Conservation (phyloP, 2,888 invertebrate species). For the Steromphala cineraria region DNA sequence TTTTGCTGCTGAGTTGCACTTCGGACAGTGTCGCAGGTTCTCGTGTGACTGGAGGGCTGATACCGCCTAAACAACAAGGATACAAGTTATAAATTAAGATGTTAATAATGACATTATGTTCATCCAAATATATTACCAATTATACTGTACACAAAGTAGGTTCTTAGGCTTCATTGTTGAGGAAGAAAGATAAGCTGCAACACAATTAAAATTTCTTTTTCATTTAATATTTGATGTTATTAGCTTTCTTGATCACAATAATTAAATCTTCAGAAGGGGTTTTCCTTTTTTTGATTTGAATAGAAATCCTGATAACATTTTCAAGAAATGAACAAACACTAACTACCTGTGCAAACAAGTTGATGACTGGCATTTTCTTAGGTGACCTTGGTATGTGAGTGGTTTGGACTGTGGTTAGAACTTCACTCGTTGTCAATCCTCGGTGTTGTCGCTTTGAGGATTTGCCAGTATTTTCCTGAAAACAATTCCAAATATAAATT, state of each 20-base stretch:
- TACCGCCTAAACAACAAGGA: slow-evolving; percentile 48
- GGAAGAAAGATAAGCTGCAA: too few relatives aligned
- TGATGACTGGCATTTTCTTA: slow-evolving; percentile 7
- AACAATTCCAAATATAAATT: not conserved
- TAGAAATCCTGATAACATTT: too few relatives aligned
- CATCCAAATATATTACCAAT: too few relatives aligned
- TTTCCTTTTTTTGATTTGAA: too few relatives aligned
- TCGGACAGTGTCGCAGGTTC: slow-evolving; percentile 59
- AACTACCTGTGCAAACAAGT: slow-evolving; percentile 22
- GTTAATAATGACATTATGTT: too few relatives aligned
- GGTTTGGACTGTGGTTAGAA: slow-evolving; percentile 1
- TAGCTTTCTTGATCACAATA: too few relatives aligned
- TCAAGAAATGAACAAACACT: not conserved
- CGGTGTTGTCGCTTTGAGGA: not conserved
- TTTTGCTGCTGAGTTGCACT: slow-evolving; percentile 56
- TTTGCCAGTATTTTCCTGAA: slow-evolving; percentile 31
- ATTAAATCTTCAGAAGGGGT: too few relatives aligned
- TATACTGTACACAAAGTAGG: too few relatives aligned
- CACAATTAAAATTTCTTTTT: too few relatives aligned
- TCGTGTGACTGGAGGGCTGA: slow-evolving; percentile 56
- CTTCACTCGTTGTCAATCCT: slow-evolving; percentile 19
- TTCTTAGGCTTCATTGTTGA: too few relatives aligned
- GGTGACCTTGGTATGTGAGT: not conserved
- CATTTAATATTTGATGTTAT: too few relatives aligned
- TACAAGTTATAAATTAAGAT: slow-evolving; percentile 24